Base-by-base conservation (phyloP, 2,888 invertebrate species). In the Drosophila meridionalis region DNA sequence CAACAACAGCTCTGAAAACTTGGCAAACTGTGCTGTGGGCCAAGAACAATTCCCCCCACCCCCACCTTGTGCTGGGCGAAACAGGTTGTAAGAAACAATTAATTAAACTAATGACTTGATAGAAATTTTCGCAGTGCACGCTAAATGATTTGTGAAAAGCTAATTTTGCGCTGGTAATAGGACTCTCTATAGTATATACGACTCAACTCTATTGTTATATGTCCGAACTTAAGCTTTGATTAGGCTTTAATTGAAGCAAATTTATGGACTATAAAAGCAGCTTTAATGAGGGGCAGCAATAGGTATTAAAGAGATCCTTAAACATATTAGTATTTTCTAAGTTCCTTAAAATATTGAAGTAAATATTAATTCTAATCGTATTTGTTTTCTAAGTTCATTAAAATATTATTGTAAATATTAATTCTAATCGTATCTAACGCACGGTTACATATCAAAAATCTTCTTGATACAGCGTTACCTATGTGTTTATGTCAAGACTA, bases 71-170 rank as follows among this genome's bases (percentile, higher is more conserved):
- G 28, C 50, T 58, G 14, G 34, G 26, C 9, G 11, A 20, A 34
- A 20, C 30, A 72, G 72, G 60, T 64, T 77, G 73, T 70, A 59
- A 71, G 73, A 72, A 84, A 83, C 77, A 78, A 87, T 87, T 87
- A 87, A 87, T 87, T 87, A 81, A 81, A 68, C 72, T 83, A 87
- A 87, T 89, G 87, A 87, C 83, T 87, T 69, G 81, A 71, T 76
- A 66, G 74, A 86, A 85, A 77, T 70, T 57, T 56, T 55, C 56
- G 43, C 60, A 26, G 47, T 57, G 12, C 7, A 42, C 26, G 11
- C 42, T 28, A 66, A 73, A 70, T 84, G 69, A 78, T 71, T 80
- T 68, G 74, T 57, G 11, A 68, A 57, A 61, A 52, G 40, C 62
- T 62, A 30, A 48, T 50, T 69, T 56, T 61, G 36, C 4, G 38